Conservation (phyloP, 2,113 vertebrate genomes). For the Ameiurus melas region DNA sequence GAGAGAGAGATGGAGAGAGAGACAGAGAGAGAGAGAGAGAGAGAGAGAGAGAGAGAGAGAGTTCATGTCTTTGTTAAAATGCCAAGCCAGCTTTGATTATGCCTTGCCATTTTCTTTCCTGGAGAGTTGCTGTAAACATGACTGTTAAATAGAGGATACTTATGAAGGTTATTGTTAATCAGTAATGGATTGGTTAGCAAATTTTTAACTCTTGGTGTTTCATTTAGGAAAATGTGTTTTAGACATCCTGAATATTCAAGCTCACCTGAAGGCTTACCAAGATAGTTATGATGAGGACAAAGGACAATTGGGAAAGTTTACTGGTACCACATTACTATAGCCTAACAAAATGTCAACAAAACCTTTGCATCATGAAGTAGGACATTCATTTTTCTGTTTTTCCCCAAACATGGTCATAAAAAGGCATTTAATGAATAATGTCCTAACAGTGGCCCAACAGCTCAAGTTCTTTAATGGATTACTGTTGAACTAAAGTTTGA, state of each 20-base stretch:
- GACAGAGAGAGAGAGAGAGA: neutral
- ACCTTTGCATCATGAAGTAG: neutral
- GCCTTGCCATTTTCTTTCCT: neutral
- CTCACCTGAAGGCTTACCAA: neutral
- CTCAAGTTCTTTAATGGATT: neutral
- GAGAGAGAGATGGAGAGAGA: conserved; percentile 16
- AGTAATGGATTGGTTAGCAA: neutral
- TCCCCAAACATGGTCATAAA: neutral
- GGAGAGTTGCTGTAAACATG: neutral
- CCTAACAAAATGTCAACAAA: neutral
- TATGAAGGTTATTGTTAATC: neutral
- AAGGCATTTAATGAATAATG: neutral
- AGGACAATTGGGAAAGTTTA: neutral
- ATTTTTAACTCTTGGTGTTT: neutral
- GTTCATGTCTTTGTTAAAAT: neutral
- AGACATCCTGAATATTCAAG: neutral
- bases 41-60: neutral
- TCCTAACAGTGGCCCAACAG: neutral
- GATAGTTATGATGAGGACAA: neutral
- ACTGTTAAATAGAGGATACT: neutral
- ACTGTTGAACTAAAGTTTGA: neutral
- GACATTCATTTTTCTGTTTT: neutral
- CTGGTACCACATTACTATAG: neutral
- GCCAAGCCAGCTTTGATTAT: neutral
- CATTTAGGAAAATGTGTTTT: neutral